phyloP scores from a whole-genome alignment of 1,140 invertebrate species.

The Drosophila kanapiae region DNA sequence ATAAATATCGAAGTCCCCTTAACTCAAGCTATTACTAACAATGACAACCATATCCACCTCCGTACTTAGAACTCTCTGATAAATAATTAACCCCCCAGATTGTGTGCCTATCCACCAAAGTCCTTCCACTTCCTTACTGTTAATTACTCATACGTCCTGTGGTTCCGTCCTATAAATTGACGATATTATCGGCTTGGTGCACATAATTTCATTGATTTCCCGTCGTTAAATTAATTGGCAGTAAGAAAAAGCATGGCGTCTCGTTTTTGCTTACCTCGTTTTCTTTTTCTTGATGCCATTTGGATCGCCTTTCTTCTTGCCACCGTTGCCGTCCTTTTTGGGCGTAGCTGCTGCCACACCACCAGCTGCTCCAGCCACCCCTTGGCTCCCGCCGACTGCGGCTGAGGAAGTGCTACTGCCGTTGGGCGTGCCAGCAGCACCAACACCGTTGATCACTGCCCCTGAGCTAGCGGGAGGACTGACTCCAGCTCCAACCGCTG shows the following conservation, averaged over 20 bases:
- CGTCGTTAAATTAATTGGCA: slow-evolving; percentile 77
- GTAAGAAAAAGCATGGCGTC: slow-evolving; percentile 1
- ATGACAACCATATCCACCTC: not conserved
- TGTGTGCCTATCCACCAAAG: not conserved
- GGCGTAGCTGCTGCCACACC: slow-evolving; percentile 42
- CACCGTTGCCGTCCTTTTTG: slow-evolving; percentile 88
- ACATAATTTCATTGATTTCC: slow-evolving; percentile 81
- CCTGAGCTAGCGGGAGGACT: slow-evolving; percentile 18
- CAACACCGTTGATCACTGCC: slow-evolving; percentile 35
- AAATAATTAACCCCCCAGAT: slow-evolving; percentile 25
- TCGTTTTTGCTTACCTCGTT: slow-evolving; percentile 89
- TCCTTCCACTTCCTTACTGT: not conserved
- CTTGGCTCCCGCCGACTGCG: slow-evolving; percentile 13
- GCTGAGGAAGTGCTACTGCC: slow-evolving; percentile 34
- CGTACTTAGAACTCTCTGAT: not conserved
- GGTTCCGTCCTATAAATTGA: slow-evolving; percentile 21
- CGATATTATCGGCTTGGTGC: slow-evolving; percentile 35
- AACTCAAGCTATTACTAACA: not conserved
- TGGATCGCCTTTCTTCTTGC: slow-evolving; percentile 94
- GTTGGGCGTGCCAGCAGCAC: slow-evolving; percentile 34
- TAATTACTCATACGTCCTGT: slow-evolving; percentile 63
- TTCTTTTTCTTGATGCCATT: slow-evolving; percentile 97
- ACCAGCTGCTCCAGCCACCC: slow-evolving; percentile 22
- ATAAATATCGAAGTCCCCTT: not conserved
- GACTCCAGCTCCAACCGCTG: slow-evolving; percentile 12